Evolutionary conservation across 2,797 vertebrate species (phyloP).

Genomic region (Lepidocolaptes lacrymiger): DNA sequence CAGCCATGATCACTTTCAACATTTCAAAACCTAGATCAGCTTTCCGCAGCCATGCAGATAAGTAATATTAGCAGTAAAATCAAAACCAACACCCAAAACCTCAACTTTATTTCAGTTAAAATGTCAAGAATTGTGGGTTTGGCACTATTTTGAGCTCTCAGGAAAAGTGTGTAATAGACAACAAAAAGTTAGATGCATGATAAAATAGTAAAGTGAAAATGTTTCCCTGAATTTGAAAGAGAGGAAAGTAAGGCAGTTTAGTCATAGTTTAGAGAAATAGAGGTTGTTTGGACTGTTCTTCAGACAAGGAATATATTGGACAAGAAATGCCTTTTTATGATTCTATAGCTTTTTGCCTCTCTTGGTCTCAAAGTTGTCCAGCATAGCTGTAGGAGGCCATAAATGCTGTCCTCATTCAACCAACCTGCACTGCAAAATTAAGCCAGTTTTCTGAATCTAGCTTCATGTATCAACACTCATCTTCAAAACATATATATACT

Average conservation of each 20-base stretch:
- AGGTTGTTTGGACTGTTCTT: not conserved
- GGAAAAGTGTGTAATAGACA: not conserved
- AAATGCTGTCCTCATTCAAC: not conserved
- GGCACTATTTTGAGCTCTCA: not conserved
- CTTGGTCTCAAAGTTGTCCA: not conserved
- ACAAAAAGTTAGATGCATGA: not conserved
- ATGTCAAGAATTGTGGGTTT: not conserved
- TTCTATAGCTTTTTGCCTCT: not conserved
- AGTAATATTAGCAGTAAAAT: not conserved
- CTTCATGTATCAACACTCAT: not conserved
- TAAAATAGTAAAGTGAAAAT: not conserved
- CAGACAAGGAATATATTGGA: not conserved
- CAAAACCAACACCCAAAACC: not conserved
- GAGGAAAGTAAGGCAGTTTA: not conserved
- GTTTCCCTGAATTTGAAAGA: not conserved
- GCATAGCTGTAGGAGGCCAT: not conserved
- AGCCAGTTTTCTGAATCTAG: not conserved
- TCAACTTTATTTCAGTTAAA: not conserved
- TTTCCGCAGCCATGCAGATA: not conserved
- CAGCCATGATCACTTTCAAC: not conserved
- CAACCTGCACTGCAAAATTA: not conserved
- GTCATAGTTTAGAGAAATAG: not conserved
- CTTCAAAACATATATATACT: not conserved
- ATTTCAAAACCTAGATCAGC: not conserved
- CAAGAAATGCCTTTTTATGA: not conserved